phyloP scores from a whole-genome alignment of 2,888 invertebrate species.

The Heliothis peltigera region DNA sequence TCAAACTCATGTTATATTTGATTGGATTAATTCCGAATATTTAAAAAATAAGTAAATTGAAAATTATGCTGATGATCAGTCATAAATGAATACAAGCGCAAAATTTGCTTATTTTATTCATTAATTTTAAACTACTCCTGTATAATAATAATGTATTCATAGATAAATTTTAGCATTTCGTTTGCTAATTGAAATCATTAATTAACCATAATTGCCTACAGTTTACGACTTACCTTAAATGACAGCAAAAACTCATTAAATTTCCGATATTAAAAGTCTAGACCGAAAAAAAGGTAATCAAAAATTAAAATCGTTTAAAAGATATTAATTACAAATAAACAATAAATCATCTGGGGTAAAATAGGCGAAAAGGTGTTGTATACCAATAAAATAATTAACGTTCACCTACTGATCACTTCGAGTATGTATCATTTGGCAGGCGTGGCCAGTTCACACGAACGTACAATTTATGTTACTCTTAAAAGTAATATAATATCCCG shows the following conservation, averaged over 20 bases:
- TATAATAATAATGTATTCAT: not conserved
- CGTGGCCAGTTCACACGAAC: conserved; percentile 84
- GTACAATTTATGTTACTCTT: conserved; percentile 72
- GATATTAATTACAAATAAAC: conserved; percentile 76
- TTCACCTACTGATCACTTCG: conserved; percentile 73
- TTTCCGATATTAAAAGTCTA: conserved; percentile 42
- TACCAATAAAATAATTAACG: conserved; percentile 87
- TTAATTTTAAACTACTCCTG: not conserved
- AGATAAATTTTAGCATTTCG: not conserved
- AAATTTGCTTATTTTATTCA: not conserved
- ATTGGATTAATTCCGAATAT: too few relatives aligned
- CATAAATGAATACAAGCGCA: not conserved
- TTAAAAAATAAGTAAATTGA: too few relatives aligned
- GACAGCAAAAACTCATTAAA: conserved; percentile 41
- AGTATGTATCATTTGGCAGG: conserved; percentile 77
- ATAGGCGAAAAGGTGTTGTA: conserved; percentile 81
- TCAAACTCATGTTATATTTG: too few relatives aligned
- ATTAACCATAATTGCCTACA: conserved; percentile 50
- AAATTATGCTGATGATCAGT: not conserved
- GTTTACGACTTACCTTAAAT: conserved; percentile 32
- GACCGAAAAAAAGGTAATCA: conserved; percentile 43
- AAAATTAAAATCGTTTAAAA: conserved; percentile 67
- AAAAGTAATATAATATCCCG: conserved; percentile 15
- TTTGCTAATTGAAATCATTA: conserved; percentile 34
- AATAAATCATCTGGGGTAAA: conserved; percentile 78